These are phyloP conservation scores for Conger conger DNA, from an alignment of 2,113 vertebrate genomes.

Conservation along the genomic window DNA sequence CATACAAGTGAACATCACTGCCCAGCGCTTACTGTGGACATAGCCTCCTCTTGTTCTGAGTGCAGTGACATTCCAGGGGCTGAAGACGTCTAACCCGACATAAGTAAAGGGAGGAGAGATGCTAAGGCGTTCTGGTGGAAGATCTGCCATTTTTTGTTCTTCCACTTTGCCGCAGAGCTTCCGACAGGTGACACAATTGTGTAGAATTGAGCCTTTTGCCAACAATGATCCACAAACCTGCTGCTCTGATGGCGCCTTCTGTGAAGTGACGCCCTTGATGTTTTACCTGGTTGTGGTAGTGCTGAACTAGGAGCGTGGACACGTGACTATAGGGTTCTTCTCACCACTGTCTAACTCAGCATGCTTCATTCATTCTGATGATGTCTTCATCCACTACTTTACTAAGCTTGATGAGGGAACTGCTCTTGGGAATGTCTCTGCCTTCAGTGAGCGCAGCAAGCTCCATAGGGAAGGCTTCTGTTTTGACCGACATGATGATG, in stretches of 20 bases:
- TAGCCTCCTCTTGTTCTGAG: constrained; percentile 33
- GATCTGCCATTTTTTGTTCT: no score
- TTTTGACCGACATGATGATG: constrained; percentile 23
- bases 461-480: constrained; percentile 17
- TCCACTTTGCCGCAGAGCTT: constrained; percentile 12
- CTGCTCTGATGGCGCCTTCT: constrained; percentile 31
- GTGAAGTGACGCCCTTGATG: constrained; percentile 40
- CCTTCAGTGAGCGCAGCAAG: neutral
- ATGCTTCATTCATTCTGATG: constrained; percentile 20
- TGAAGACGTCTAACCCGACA: neutral
- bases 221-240: constrained; percentile 18
- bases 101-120: neutral
- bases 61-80: constrained; percentile 22
- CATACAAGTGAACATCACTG: constrained; percentile 33
- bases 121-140: constrained; percentile 8
- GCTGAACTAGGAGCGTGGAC: constrained; percentile 12
- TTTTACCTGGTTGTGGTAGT: constrained; percentile 33
- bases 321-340: constrained; percentile 26
- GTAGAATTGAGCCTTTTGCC: neutral
- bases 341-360: constrained; percentile 21
- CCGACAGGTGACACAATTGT: neutral
- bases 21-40: constrained; percentile 34
- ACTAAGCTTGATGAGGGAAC: constrained; percentile 15
- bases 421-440: constrained; percentile 13
- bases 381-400: constrained; percentile 13